Conservation (phyloP, 2,113 vertebrate genomes). For the Falcunculus frontatus region DNA sequence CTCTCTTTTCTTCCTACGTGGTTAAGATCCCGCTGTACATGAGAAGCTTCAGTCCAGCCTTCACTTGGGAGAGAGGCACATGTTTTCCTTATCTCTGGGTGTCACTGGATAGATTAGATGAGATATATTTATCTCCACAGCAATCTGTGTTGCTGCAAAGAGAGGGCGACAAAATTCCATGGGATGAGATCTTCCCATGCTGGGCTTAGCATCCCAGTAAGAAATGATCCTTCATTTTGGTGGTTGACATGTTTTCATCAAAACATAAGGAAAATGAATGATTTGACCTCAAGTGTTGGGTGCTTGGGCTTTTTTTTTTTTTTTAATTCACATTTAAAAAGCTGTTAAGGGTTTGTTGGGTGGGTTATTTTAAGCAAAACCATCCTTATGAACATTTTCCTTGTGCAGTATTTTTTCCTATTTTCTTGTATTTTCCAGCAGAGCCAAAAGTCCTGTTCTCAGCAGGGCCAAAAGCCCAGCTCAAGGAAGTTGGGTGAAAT, state of each 20-base stretch:
- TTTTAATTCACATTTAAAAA: background rate
- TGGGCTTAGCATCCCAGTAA: background rate
- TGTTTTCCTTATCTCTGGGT: slow-evolving; percentile 29
- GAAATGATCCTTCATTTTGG: background rate
- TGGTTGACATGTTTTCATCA: background rate
- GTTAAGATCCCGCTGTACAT: background rate
- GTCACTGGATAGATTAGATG: background rate
- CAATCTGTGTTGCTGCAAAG: slow-evolving; percentile 18
- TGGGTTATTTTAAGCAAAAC: background rate
- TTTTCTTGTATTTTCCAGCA: background rate
- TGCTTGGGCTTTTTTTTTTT: background rate
- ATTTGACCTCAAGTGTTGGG: background rate
- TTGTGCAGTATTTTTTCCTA: background rate
- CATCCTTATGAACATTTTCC: background rate
- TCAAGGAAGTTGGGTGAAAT: background rate
- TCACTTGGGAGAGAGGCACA: background rate
- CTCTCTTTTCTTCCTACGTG: background rate
- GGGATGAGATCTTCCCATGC: background rate
- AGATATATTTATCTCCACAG: slow-evolving; percentile 32
- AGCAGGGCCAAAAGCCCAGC: background rate
- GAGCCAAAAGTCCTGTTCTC: background rate
- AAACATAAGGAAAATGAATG: background rate
- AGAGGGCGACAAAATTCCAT: background rate
- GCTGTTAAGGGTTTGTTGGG: background rate
- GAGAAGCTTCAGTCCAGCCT: background rate